These are phyloP conservation scores for Lepidurus arcticus DNA, from an alignment of 1,140 invertebrate species.

Conservation along the genomic window DNA sequence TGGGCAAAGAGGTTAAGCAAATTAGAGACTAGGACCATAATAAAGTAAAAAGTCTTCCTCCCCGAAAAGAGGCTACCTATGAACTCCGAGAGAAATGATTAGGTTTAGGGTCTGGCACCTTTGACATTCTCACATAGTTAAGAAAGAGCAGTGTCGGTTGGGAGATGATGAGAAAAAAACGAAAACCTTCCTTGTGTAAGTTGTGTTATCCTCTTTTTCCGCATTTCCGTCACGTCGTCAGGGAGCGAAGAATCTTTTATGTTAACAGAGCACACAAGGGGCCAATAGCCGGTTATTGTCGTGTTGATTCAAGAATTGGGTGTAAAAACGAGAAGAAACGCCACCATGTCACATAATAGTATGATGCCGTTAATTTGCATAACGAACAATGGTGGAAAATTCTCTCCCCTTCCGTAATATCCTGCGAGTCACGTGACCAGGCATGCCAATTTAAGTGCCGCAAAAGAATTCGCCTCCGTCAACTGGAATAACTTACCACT, in stretches of 20 bases:
- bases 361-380: background rate
- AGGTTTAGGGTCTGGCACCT: background rate
- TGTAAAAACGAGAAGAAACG: background rate
- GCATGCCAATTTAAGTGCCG: background rate
- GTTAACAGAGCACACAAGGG: background rate
- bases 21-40: background rate
- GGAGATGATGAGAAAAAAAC: background rate
- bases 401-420: background rate
- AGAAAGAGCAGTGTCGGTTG: background rate
- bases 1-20: constrained; percentile 3
- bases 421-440: background rate
- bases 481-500: background rate
- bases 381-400: background rate
- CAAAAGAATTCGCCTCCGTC: background rate
- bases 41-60: background rate
- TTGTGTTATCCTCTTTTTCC: background rate
- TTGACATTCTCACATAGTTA: background rate
- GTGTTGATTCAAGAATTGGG: background rate
- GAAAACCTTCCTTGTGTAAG: no score
- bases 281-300: background rate
- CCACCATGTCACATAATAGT: background rate
- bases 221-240: background rate
- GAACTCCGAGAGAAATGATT: background rate
- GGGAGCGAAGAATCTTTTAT: background rate
- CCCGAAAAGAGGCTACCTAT: background rate